Percentiles rank a stretch among this genome's conserved stretches.
These are phyloP conservation scores for Muricea muricata DNA, from an alignment of 92 coral and sea anemone species.

Conservation along the genomic window DNA sequence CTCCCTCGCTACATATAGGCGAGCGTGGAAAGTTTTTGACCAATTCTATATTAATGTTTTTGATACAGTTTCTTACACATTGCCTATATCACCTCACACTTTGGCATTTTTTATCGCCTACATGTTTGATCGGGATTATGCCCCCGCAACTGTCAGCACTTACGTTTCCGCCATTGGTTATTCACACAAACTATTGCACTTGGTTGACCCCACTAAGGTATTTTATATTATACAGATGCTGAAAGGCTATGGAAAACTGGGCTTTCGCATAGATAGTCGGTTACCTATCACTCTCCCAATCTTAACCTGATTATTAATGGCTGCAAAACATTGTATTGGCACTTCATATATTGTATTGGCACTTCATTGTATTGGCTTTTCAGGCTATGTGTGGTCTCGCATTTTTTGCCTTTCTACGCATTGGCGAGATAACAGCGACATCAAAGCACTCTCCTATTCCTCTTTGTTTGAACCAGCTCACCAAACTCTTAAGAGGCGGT, in stretches of 20 bases:
- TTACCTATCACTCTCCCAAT: too few relatives aligned
- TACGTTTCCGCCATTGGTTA: too few relatives aligned
- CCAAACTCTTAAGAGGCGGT: not conserved
- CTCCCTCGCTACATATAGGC: not conserved
- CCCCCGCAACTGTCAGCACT: not conserved
- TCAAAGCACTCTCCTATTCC: not conserved
- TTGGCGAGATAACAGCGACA: not conserved
- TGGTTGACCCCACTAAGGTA: too few relatives aligned
- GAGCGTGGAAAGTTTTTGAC: not conserved
- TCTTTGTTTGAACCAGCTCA: not conserved
- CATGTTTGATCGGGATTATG: not conserved
- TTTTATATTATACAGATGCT: too few relatives aligned
- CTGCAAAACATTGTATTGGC: too few relatives aligned
- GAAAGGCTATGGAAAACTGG: too few relatives aligned
- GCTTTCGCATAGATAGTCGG: too few relatives aligned
- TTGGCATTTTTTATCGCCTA: not conserved
- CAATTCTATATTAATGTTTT: not conserved
- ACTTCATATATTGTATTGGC: too few relatives aligned
- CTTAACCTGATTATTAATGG: too few relatives aligned
- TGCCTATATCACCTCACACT: slow-evolving; percentile 1
- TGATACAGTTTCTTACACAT: not conserved
- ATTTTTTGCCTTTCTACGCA: not conserved
- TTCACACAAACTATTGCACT: too few relatives aligned
- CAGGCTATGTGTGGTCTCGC: too few relatives aligned
- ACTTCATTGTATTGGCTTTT: too few relatives aligned